Base-by-base conservation (phyloP, 2,888 invertebrate species). In the Hydroisotoma schaefferi region DNA sequence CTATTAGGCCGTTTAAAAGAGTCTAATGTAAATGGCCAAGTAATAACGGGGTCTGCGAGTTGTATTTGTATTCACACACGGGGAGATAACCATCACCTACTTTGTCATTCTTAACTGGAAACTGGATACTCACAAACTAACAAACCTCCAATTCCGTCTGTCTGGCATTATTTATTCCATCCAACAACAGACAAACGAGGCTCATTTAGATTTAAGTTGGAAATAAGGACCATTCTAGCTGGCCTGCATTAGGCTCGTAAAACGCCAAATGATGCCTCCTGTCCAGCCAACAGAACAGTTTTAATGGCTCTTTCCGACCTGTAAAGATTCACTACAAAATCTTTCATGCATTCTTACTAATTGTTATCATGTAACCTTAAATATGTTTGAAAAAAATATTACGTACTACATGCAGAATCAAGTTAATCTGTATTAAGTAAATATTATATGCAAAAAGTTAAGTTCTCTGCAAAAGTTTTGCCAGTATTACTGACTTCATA, bases 11-110 rank as follows among this genome's bases (percentile, higher is more conserved):
- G 46, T 46, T 46, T 46, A 6, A 22, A 46, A 22, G 47, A 23
- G 26, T 46, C 38, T 26, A 40, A 43, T 40, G 44, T 8, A 52
- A 57, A 57, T 54, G 54, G 48, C 22, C 23, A 43, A 44, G 44
- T 61, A 61, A 61, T 61, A 61, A 61, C 44, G 57, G 61, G 57
- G 44, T 47, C 48, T 56, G 55, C 40, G 15, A 15, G n/a, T 40
- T 5, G n/a, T n/a, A n/a, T 53, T 57, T 40, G 43, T 26, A 44
- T 61, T 56, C 56, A 52, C 56, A 61, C 40, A 40, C 57, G 38
- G 25, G 25, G 46, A 57, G 57, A 61, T 54, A 57, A 57, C 22
- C 61, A 61, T 61, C 57, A 57, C 23, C 49, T 49, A 61, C 49
- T 61, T 59, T 55, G 61, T 61, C 61, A 54, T 54, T 57, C 27